Evolutionary conservation across 2,888 invertebrate species (phyloP).

Genomic region (Drosophila recens): DNA sequence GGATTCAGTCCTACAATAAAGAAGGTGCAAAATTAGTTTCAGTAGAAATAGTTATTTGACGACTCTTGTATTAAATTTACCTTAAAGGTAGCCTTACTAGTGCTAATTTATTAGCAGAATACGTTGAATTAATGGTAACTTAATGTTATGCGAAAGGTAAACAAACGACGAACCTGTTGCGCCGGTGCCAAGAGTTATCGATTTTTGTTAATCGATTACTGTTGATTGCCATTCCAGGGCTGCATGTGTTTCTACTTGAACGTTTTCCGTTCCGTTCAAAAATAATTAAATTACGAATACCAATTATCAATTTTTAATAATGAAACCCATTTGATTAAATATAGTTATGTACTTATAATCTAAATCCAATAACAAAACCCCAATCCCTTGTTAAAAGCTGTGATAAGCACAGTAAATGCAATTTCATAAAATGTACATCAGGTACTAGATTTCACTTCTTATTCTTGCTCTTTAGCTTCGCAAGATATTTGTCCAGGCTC

Average conservation of each 20-base stretch:
- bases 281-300: neutral
- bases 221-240: neutral
- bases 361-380: conserved; percentile 6
- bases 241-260: neutral
- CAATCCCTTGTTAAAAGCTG: conserved; percentile 30
- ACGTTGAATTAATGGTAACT: neutral
- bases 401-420: conserved; percentile 43
- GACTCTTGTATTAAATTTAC: neutral
- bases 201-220: neutral
- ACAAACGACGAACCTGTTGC: conserved; percentile 26
- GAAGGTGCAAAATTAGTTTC: neutral
- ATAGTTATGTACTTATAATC: neutral
- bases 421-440: neutral
- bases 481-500: conserved; percentile 35
- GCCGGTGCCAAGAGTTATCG: neutral
- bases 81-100: neutral
- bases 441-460: conserved; percentile 9
- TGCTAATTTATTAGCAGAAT: neutral
- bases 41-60: neutral
- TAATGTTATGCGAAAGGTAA: neutral
- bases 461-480: conserved; percentile 34
- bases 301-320: neutral
- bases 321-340: conserved; percentile 3
- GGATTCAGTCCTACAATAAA: neutral
- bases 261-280: conserved; percentile 7